These are phyloP conservation scores for Ahaetulla prasina DNA, from an alignment of 2,113 vertebrate species.

Conservation along the genomic window DNA sequence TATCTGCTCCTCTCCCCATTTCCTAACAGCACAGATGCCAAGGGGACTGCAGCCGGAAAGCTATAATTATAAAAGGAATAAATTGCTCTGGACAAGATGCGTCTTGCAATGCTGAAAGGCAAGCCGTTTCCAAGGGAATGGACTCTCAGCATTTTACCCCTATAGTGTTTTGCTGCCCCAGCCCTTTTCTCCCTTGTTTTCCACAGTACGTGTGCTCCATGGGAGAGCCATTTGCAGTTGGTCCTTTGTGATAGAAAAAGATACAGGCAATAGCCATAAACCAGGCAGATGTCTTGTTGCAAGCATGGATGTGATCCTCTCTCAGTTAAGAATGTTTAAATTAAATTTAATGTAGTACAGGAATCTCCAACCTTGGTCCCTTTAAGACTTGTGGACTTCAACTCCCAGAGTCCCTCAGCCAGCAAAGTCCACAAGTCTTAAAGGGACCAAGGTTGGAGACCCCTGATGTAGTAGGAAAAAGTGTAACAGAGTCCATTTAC, in stretches of 20 bases:
- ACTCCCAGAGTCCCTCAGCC: too few relatives aligned
- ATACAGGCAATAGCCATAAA: too few relatives aligned
- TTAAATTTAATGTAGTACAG: not conserved
- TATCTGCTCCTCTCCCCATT: not conserved
- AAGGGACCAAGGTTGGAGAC: too few relatives aligned
- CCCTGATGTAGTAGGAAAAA: not conserved
- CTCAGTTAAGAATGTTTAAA: not conserved
- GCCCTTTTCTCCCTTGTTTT: not conserved
- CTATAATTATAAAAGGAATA: not conserved
- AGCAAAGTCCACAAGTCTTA: too few relatives aligned
- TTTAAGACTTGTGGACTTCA: too few relatives aligned
- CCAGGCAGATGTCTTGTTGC: not conserved
- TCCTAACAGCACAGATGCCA: not conserved
- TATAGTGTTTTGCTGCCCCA: not conserved
- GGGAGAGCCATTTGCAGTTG: not conserved
- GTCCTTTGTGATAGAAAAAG: not conserved
- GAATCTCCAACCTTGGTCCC: too few relatives aligned
- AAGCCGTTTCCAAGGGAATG: not conserved
- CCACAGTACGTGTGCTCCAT: not conserved
- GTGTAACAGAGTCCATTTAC: not conserved
- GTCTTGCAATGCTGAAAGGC: not conserved
- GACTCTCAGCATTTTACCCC: not conserved
- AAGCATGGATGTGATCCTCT: not conserved
- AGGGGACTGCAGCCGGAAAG: not conserved
- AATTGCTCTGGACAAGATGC: not conserved